Evolutionary conservation across 2,888 invertebrate species (phyloP).

Genomic region (Lithosia quadra): DNA sequence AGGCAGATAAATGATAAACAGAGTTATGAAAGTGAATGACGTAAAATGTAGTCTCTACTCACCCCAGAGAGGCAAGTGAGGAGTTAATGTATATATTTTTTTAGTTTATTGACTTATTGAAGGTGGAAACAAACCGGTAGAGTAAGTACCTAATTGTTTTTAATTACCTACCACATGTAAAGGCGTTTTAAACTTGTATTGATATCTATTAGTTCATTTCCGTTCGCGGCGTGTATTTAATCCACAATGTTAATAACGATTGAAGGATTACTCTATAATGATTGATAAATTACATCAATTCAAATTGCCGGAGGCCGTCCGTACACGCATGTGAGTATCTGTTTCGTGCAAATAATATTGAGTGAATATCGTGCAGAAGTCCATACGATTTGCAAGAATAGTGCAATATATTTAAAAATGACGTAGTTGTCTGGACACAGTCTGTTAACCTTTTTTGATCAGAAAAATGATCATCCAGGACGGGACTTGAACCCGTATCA

Average conservation of each 20-base stretch:
- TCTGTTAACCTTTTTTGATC: no score
- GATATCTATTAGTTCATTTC: not conserved
- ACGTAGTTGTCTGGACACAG: no score
- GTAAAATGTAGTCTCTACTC: no score
- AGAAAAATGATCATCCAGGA: no score
- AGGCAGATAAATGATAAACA: no score
- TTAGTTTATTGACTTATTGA: conserved; percentile 15
- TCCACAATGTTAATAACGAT: not conserved
- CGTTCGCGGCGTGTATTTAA: not conserved
- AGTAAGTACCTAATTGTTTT: not conserved
- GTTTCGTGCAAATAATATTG: no score
- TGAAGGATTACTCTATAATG: not conserved
- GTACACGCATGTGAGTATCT: not conserved
- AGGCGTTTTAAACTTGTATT: not conserved
- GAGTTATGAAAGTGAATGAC: no score
- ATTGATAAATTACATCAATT: not conserved
- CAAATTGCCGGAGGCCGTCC: not conserved
- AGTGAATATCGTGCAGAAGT: no score
- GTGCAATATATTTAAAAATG: no score
- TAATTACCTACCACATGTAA: conserved; percentile 15
- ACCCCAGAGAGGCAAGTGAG: no score
- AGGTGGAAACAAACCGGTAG: conserved; percentile 1
- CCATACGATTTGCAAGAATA: no score
- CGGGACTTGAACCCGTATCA: no score
- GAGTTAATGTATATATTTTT: not conserved